A percentile compares a stretch with the other conserved stretches of the same genome.
phyloP scores from a whole-genome alignment of 2,797 vertebrate genomes.

The Nyctalus aviator region DNA sequence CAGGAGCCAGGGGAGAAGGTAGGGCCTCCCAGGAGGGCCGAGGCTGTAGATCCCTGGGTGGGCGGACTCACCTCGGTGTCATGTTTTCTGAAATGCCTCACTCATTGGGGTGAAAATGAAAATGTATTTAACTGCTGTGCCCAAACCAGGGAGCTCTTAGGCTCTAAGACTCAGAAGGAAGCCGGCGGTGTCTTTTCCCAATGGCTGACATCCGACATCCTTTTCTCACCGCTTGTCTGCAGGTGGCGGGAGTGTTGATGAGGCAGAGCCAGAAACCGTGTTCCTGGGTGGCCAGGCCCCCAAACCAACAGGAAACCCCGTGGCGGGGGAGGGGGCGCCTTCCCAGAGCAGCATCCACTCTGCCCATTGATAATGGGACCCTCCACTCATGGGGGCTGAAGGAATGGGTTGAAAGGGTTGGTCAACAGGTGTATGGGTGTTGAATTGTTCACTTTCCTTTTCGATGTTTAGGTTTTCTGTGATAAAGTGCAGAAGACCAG shows the following conservation, averaged over 20 bases:
- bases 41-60: neutral
- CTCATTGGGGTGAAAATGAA: constrained; percentile 30
- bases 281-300: constrained; percentile 65
- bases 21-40: neutral
- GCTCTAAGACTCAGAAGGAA: constrained; percentile 61
- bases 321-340: neutral
- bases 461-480: constrained; percentile 28
- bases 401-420: neutral
- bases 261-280: constrained; percentile 70
- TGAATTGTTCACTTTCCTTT: constrained; percentile 52
- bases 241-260: constrained; percentile 79
- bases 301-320: constrained; percentile 45
- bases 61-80: fast-evolving
- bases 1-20: neutral
- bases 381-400: neutral
- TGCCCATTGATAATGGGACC: neutral
- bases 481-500: neutral
- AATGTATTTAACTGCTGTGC: constrained; percentile 15
- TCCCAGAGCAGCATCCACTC: neutral
- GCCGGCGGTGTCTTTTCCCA: constrained; percentile 39
- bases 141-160: constrained; percentile 50
- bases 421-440: neutral
- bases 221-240: constrained; percentile 72
- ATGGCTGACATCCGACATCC: constrained; percentile 72
- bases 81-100: neutral